phyloP scores from a whole-genome alignment of 2,888 invertebrate species.

The Dinocampus coccinellae region DNA sequence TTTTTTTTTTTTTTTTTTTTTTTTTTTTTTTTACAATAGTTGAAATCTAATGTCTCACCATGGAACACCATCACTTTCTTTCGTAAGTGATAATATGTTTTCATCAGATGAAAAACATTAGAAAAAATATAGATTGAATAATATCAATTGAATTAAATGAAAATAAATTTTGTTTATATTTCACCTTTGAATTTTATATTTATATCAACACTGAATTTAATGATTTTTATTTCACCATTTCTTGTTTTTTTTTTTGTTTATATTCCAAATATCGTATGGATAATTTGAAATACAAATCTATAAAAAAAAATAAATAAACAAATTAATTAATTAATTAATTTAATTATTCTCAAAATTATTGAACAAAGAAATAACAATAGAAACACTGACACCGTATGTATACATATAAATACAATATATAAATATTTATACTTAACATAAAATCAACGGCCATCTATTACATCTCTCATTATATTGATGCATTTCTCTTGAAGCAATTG shows the following conservation, averaged over 20 bases:
- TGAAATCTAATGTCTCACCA: not conserved
- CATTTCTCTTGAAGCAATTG: slow-evolving; percentile 46
- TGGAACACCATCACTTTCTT: too few species aligned
- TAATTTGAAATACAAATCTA: too few species aligned
- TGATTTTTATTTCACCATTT: not conserved
- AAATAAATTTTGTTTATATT: not conserved
- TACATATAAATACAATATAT: not conserved
- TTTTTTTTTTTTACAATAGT: not conserved
- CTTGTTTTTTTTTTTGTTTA: too few species aligned
- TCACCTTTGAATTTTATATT: not conserved
- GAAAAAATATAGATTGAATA: not conserved
- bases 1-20: not conserved
- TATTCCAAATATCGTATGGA: too few species aligned
- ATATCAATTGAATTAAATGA: not conserved
- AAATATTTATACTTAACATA: not conserved
- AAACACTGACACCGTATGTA: slow-evolving; percentile 8
- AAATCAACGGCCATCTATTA: slow-evolving; percentile 48
- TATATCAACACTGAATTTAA: not conserved
- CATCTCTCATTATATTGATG: slow-evolving; percentile 47
- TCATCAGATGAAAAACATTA: not conserved
- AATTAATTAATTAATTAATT: not conserved
- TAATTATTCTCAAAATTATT: not conserved
- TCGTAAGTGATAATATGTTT: slow-evolving; percentile 8
- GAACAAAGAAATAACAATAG: not conserved
- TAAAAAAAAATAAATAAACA: not conserved